Evolutionary conservation across 2,113 vertebrate species (phyloP).

Genomic region (Orthonyx spaldingii): DNA sequence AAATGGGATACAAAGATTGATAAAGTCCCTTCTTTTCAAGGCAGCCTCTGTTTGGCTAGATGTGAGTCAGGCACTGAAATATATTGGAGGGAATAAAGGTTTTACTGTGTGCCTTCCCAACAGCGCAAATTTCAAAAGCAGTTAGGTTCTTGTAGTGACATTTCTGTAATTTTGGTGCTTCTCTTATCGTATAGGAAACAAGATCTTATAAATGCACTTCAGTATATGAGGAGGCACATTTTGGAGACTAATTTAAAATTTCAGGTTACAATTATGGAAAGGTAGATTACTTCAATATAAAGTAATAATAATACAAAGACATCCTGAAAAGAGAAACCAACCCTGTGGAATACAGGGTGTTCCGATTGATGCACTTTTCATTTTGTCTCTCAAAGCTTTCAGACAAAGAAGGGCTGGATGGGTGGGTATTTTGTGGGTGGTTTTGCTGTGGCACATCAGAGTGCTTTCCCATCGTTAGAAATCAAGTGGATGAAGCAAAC

Average conservation of each 20-base stretch:
- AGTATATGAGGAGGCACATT: background rate
- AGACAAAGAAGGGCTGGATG: background rate
- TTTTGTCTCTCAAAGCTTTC: background rate
- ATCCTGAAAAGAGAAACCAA: background rate
- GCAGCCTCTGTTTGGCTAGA: conserved; percentile 32
- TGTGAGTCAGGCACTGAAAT: background rate
- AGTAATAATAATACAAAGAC: background rate
- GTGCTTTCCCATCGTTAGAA: background rate
- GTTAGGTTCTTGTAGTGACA: background rate
- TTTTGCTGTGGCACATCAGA: background rate
- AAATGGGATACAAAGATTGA: conserved; percentile 6
- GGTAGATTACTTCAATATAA: background rate
- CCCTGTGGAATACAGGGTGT: background rate
- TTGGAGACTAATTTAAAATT: background rate
- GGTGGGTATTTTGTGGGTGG: background rate
- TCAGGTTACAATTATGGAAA: background rate
- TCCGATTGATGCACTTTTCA: background rate
- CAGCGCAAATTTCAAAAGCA: background rate
- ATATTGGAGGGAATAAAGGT: conserved; percentile 4
- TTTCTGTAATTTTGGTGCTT: background rate
- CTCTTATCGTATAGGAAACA: background rate
- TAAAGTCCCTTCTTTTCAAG: conserved; percentile 39
- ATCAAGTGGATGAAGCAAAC: background rate
- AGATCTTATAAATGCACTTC: background rate
- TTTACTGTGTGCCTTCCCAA: conserved; percentile 13